Percentiles rank a stretch among this genome's conserved stretches.
Conservation (phyloP, 2,888 invertebrate species). For the Andrena trimmerana region DNA sequence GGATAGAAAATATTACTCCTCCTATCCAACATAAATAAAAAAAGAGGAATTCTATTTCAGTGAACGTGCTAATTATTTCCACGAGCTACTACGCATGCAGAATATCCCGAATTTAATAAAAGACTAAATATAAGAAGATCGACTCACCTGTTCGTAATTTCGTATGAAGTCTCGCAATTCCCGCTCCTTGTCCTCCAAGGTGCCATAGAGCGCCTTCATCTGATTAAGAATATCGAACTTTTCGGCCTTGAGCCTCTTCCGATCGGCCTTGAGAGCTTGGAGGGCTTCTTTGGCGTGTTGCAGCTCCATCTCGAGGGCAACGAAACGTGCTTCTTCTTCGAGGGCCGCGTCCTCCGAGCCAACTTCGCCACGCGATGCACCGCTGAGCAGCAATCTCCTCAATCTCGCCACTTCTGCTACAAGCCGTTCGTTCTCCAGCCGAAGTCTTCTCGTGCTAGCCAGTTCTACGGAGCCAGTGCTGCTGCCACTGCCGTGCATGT, state of each 20-base stretch:
- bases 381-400: conserved; percentile 89
- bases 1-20: too few species aligned
- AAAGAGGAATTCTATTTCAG: too few species aligned
- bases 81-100: background rate
- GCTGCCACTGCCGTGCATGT: conserved; percentile 79
- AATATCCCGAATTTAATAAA: background rate
- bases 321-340: conserved; percentile 86
- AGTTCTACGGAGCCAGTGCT: conserved; percentile 87
- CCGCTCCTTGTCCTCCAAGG: conserved; percentile 97
- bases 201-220: conserved; percentile 97
- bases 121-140: background rate
- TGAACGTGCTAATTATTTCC: background rate
- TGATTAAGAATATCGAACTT: conserved; percentile 97
- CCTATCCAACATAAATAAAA: too few species aligned
- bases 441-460: conserved; percentile 88
- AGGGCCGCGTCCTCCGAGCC: conserved; percentile 86
- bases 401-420: conserved; percentile 90
- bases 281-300: conserved; percentile 93
- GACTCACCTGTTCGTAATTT: conserved; percentile 94
- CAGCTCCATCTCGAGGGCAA: conserved; percentile 90
- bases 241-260: conserved; percentile 96
- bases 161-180: conserved; percentile 97
- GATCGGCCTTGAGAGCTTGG: conserved; percentile 94
- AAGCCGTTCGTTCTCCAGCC: conserved; percentile 92
- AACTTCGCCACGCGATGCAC: conserved; percentile 87